Evolutionary conservation across 2,888 invertebrate genomes (phyloP), one percentile per base, ranked within the genome.

Genomic region (Argyresthia goedartella): DNA sequence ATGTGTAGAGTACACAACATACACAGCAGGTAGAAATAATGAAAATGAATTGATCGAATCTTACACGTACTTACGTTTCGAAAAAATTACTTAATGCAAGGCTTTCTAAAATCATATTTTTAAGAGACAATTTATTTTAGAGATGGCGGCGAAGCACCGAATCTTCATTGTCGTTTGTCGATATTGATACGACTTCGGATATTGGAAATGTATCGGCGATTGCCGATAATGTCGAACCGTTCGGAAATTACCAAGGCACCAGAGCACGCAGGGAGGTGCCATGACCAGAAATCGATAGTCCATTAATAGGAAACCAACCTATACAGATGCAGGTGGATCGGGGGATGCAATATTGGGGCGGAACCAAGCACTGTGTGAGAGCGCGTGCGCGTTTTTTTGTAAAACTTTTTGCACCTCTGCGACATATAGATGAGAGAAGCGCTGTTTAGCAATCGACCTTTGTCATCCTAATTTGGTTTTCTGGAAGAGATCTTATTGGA

Each of bases 211-310:
- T 85, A 87, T 88, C 74, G 84, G 81, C 70, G 80, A 87, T 88
- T 74, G 71, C 73, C 85, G 85, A 87, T 87, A 87, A 82, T 86
- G 81, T 84, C 81, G 84, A 82, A 76, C 75, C 73, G 81, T 87
- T 87, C 84, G 85, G 85, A 86, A 87, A 86, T 69, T 72, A 85
- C 87, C 69, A 87, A 81, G 87, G 69, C 72, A 65, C 53, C 87
- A 88, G 79, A 63, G 71, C 60, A 60, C 54, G 48, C 50, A 60
- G 76, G 81, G 69, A 80, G 81, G 63, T 69, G 56, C 54, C 54
- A 58, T 81, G 79, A 85, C 76, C 78, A 81, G 82, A 81, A 85
- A 87, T 87, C 87, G 73, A 86, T 87, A 82, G 65, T 67, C 79
- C 80, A 76, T 73, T 80, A 77, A 85, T 81, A 76, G 66, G 63